A percentile compares a stretch with the other conserved stretches of the same genome.
phyloP scores from a whole-genome alignment of 2,888 invertebrate genomes.

The Drosophila algonquin region DNA sequence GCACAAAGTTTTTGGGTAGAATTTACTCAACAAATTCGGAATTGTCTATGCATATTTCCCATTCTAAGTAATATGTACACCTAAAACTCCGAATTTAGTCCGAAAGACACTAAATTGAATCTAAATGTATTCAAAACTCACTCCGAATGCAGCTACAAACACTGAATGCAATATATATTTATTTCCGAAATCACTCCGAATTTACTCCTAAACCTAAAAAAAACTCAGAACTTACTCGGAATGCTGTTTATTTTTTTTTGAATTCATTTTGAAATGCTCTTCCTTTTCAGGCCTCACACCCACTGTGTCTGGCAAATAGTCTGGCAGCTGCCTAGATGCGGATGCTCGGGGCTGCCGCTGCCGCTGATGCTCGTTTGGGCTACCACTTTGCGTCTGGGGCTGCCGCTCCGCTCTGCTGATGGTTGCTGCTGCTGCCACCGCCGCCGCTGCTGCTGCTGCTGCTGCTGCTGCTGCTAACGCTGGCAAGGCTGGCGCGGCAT shows the following conservation, averaged over 20 bases:
- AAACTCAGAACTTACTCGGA: no score
- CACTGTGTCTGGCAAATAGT: slow-evolving; percentile 63
- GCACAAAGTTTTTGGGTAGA: no score
- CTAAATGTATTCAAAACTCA: background rate
- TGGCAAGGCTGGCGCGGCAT: slow-evolving; percentile 59
- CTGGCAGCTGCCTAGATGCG: slow-evolving; percentile 67
- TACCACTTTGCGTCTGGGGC: slow-evolving; percentile 69
- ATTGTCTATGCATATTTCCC: background rate
- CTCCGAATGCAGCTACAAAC: no score
- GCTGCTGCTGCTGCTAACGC: slow-evolving; percentile 37
- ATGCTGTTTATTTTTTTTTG: background rate
- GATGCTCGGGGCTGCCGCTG: slow-evolving; percentile 57
- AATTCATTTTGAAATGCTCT: background rate
- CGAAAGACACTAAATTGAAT: background rate
- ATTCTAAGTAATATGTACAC: background rate
- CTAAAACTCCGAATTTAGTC: background rate
- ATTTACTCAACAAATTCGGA: background rate
- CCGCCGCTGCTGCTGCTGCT: slow-evolving; percentile 28
- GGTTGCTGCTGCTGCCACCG: slow-evolving; percentile 2
- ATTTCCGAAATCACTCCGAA: background rate
- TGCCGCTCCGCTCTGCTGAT: slow-evolving; percentile 9
- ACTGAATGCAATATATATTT: background rate
- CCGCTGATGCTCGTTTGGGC: slow-evolving; percentile 64
- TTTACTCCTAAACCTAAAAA: background rate
- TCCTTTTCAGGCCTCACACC: background rate